phyloP scores from a whole-genome alignment of 2,888 invertebrate genomes.

The Asteroscopus sphinx region DNA sequence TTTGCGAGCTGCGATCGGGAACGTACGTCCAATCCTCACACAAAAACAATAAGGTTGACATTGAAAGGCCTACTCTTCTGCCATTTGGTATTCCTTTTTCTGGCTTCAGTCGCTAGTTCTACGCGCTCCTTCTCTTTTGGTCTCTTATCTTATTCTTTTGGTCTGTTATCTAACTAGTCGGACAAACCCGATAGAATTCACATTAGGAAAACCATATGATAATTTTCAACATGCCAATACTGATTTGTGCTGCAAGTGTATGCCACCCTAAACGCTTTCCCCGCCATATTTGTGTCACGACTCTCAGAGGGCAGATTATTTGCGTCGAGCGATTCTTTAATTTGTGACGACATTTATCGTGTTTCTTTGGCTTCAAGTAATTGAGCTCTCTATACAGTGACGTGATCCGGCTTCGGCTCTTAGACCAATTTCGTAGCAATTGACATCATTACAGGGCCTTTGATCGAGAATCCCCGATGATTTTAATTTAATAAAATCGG shows the following conservation, averaged over 20 bases:
- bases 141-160: too few relatives aligned
- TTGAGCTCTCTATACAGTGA: conserved; percentile 76
- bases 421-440: conserved; percentile 82
- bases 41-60: too few relatives aligned
- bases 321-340: conserved; percentile 83
- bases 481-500: conserved; percentile 79
- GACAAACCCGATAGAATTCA: too few relatives aligned
- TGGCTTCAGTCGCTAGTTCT: too few relatives aligned
- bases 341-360: conserved; percentile 83
- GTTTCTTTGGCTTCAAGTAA: conserved; percentile 83
- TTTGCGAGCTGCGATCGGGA: too few relatives aligned
- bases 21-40: too few relatives aligned
- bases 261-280: conserved; percentile 15
- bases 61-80: too few relatives aligned
- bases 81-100: too few relatives aligned
- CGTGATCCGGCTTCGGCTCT: conserved; percentile 73
- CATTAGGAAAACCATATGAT: not conserved
- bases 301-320: conserved; percentile 68
- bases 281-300: conserved; percentile 64
- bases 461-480: conserved; percentile 78
- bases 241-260: conserved; percentile 21
- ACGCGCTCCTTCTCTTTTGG: too few relatives aligned
- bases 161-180: too few relatives aligned
- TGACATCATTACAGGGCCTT: conserved; percentile 80
- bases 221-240: not conserved